A percentile compares a stretch with the other conserved stretches of the same genome.
Conservation (phyloP, 2,797 vertebrate species). For the Halcyon badia region DNA sequence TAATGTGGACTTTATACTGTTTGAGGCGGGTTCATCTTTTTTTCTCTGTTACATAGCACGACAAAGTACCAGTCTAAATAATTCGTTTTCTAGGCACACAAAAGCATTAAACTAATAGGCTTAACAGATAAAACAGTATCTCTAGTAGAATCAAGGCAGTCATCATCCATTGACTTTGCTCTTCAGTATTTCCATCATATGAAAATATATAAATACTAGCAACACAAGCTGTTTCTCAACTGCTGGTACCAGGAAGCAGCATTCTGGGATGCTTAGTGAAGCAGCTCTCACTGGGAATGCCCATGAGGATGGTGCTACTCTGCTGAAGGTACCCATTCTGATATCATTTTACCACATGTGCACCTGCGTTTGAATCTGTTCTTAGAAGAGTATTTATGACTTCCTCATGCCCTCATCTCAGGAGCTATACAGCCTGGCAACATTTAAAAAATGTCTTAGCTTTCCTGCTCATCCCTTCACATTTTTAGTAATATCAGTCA, state of each 20-base stretch:
- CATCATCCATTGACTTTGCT: background rate
- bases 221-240: background rate
- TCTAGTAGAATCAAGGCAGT: background rate
- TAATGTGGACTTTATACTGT: background rate
- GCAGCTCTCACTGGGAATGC: accelerated
- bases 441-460: background rate
- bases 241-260: background rate
- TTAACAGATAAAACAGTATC: background rate
- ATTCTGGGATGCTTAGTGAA: background rate
- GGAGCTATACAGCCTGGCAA: background rate
- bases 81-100: background rate
- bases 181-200: background rate
- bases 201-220: background rate
- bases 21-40: background rate
- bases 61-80: background rate
- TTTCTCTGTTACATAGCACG: background rate
- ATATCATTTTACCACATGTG: background rate
- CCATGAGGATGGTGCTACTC: background rate
- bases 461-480: background rate
- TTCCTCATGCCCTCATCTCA: background rate
- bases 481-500: background rate
- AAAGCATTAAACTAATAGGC: background rate
- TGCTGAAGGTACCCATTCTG: background rate
- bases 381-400: background rate
- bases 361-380: background rate